These are phyloP conservation scores for Trichogramma dendrolimi DNA, from an alignment of 2,888 invertebrate genomes.

Conservation along the genomic window DNA sequence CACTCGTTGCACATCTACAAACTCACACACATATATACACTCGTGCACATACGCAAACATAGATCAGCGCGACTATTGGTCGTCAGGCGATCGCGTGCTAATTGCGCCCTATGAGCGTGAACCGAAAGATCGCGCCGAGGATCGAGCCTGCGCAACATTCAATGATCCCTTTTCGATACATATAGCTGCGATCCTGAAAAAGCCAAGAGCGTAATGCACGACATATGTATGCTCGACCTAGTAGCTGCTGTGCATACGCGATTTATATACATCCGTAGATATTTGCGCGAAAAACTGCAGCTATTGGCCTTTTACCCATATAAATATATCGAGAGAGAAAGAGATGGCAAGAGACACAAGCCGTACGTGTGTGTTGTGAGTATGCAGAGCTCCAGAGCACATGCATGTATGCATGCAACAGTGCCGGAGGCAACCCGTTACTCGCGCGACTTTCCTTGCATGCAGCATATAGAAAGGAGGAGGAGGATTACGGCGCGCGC, in stretches of 20 bases:
- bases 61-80: slow-evolving; percentile 21
- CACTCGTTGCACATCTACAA: slow-evolving; percentile 21
- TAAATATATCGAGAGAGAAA: neutral
- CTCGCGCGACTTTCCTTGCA: slow-evolving; percentile 23
- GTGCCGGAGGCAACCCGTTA: slow-evolving; percentile 16
- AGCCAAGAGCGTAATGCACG: too few relatives aligned
- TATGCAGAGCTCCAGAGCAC: neutral
- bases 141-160: neutral
- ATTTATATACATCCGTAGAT: too few relatives aligned
- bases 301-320: too few relatives aligned
- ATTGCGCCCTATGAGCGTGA: slow-evolving; percentile 24
- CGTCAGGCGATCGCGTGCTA: slow-evolving; percentile 34
- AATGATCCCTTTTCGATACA: too few relatives aligned
- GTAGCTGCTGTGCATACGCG: too few relatives aligned
- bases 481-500: neutral
- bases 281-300: too few relatives aligned
- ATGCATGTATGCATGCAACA: neutral
- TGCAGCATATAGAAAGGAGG: neutral
- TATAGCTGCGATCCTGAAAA: too few relatives aligned
- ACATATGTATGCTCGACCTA: too few relatives aligned
- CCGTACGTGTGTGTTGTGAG: too few relatives aligned
- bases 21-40: neutral
- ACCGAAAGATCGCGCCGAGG: neutral
- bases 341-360: slow-evolving; percentile 3
- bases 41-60: neutral